These are phyloP conservation scores for Hozukius guyotensis DNA, from an alignment of 2,797 vertebrate species.

Conservation along the genomic window DNA sequence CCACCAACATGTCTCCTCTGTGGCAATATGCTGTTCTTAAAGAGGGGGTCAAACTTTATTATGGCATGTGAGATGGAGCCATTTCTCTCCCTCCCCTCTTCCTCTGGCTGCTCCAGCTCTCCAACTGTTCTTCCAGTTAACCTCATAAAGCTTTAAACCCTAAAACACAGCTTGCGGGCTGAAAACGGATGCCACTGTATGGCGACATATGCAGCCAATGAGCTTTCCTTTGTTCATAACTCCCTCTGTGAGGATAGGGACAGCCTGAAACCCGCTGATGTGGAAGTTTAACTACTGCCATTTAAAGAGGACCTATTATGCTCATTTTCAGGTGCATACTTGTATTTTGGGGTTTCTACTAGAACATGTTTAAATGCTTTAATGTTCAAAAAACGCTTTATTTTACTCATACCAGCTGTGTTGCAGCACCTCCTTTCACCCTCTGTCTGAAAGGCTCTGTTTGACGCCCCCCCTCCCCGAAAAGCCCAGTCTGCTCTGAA, in stretches of 20 bases:
- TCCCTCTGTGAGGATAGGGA: neutral
- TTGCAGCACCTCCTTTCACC: no score
- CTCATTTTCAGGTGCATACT: no score
- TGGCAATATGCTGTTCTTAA: conserved; percentile 15
- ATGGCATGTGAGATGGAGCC: conserved; percentile 21
- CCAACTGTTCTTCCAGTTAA: conserved; percentile 19
- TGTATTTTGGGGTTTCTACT: no score
- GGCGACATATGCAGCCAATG: neutral
- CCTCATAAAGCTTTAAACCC: conserved; percentile 10
- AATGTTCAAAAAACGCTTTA: no score
- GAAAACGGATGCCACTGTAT: conserved; percentile 2
- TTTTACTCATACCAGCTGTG: no score
- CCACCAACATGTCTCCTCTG: conserved; percentile 23
- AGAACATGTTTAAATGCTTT: no score
- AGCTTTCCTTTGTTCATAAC: conserved; percentile 8
- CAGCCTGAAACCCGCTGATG: neutral
- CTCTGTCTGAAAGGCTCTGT: no score
- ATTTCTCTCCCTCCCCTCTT: conserved; percentile 7
- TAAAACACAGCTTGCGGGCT: conserved; percentile 13
- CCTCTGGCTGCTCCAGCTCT: conserved; percentile 11
- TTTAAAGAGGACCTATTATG: no score
- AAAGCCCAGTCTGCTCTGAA: no score
- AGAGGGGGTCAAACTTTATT: conserved; percentile 52
- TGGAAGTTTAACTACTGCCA: neutral
- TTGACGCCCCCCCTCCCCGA: no score